Conservation (phyloP, 2,797 vertebrate genomes). For the Cuculus canorus region DNA sequence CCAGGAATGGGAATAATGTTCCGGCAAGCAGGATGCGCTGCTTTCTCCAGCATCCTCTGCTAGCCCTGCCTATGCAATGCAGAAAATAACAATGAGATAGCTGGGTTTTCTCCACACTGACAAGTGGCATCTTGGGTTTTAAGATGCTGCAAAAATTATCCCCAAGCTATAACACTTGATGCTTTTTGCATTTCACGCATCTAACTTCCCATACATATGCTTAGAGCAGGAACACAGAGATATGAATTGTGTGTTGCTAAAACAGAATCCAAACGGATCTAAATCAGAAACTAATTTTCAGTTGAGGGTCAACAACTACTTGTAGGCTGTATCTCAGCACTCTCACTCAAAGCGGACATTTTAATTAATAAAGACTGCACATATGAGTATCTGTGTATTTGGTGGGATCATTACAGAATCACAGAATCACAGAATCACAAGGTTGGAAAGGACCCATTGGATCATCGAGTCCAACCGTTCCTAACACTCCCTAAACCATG, state of each 20-base stretch:
- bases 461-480: no score
- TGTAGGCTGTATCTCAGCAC: neutral
- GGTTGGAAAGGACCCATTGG: no score
- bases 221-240: neutral
- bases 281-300: neutral
- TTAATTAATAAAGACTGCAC: neutral
- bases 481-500: no score
- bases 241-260: neutral
- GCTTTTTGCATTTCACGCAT: neutral
- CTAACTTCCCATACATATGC: neutral
- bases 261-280: neutral
- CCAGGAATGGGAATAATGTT: neutral
- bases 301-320: neutral
- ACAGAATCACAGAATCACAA: no score
- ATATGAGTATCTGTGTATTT: neutral
- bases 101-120: neutral
- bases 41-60: neutral
- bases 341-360: neutral
- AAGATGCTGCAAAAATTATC: neutral
- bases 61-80: neutral
- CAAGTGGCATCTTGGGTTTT: neutral
- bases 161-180: neutral
- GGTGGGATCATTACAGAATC: neutral
- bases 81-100: neutral
- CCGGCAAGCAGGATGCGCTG: neutral